These are phyloP conservation scores for Platorchestia sp. DNA, from an alignment of 1,140 invertebrate genomes.

Conservation along the genomic window DNA sequence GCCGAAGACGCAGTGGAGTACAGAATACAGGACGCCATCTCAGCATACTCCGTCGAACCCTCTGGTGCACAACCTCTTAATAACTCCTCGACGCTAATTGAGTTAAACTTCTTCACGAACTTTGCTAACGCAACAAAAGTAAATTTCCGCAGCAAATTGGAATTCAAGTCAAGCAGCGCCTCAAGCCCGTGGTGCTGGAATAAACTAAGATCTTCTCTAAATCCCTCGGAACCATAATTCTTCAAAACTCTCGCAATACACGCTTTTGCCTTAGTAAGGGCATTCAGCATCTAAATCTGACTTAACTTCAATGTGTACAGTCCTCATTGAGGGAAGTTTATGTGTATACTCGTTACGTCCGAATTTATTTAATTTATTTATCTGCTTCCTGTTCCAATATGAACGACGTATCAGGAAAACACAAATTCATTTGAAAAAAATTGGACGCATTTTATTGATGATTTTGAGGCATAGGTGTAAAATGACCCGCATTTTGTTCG, in stretches of 20 bases:
- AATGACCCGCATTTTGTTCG: no score
- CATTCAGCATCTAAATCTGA: neutral
- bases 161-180: neutral
- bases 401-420: no score
- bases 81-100: neutral
- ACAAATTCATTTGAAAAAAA: no score
- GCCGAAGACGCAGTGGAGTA: neutral
- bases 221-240: neutral
- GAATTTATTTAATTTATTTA: no score
- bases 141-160: neutral
- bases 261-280: neutral
- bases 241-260: neutral
- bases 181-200: neutral
- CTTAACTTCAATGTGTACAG: neutral
- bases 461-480: no score
- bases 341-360: no score
- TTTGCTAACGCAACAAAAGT: neutral
- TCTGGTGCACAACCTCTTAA: neutral
- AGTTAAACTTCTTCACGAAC: neutral
- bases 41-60: neutral
- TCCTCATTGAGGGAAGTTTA: neutral
- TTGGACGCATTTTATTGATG: no score
- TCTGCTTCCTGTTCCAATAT: no score
- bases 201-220: neutral
- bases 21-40: neutral